Conservation (phyloP, 2,797 vertebrate species). For the Coccyzus lansbergi region DNA sequence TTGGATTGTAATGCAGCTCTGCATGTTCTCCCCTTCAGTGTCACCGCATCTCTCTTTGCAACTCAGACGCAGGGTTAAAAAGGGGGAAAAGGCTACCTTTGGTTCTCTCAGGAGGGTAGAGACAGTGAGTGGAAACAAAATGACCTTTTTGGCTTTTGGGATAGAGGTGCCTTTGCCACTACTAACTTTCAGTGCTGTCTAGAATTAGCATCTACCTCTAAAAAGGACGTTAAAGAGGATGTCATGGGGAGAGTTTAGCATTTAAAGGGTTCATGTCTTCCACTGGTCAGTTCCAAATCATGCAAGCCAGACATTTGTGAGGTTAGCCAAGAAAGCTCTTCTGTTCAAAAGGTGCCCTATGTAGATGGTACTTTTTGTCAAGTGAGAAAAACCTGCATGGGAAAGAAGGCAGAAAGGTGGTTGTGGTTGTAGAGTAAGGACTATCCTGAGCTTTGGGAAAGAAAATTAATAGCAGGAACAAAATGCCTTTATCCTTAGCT, state of each 20-base stretch:
- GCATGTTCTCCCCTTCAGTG: slow-evolving; percentile 15
- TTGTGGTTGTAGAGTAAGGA: background rate
- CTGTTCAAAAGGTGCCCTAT: background rate
- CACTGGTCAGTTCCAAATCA: background rate
- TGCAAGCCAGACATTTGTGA: background rate
- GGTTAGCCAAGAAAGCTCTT: background rate
- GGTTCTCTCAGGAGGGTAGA: background rate
- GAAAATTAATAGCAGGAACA: background rate
- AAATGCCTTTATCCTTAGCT: background rate
- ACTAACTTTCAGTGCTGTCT: background rate
- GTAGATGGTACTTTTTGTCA: background rate
- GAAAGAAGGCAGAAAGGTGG: background rate
- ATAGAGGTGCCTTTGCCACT: background rate
- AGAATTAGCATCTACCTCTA: background rate
- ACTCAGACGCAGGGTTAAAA: background rate
- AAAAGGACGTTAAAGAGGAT: background rate
- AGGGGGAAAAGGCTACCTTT: background rate
- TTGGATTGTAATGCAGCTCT: slow-evolving; percentile 55
- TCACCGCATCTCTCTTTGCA: slow-evolving; percentile 42
- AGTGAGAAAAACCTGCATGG: background rate
- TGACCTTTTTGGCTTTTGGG: background rate
- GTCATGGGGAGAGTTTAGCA: background rate
- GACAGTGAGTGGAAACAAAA: background rate
- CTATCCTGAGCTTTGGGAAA: background rate
- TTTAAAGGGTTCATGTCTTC: background rate